A percentile compares a stretch with the other conserved stretches of the same genome.
Evolutionary conservation across 2,113 vertebrate genomes (phyloP).

Genomic region (Conger conger): DNA sequence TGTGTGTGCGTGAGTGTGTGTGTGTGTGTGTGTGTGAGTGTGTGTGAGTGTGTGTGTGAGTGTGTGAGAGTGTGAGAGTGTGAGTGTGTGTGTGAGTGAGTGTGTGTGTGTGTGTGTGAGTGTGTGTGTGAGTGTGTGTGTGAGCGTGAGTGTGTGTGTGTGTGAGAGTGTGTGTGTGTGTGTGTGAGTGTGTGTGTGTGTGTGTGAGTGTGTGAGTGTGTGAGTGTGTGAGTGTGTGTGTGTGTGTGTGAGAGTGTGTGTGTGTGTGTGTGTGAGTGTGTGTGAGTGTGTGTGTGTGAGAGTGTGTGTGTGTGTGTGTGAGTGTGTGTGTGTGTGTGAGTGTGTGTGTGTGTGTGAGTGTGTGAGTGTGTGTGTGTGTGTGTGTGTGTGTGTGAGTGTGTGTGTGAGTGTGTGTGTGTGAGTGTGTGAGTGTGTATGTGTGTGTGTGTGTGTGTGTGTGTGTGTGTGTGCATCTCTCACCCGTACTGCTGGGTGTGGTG

Average conservation of each 20-base stretch:
- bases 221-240: neutral
- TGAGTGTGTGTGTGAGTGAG: neutral
- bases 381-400: neutral
- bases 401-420: neutral
- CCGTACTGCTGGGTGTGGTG: conserved; percentile 73
- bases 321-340: neutral
- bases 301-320: neutral
- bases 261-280: conserved; percentile 1
- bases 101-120: neutral
- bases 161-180: neutral
- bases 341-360: neutral
- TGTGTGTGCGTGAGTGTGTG: neutral
- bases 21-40: neutral
- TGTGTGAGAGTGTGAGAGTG: no score
- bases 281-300: neutral
- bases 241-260: neutral
- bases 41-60: neutral
- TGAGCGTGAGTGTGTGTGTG: neutral
- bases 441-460: neutral
- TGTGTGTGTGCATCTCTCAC: conserved; percentile 49
- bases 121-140: neutral
- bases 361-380: neutral
- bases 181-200: neutral
- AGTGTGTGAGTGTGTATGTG: neutral
- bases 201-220: neutral